Percentiles rank a stretch among this genome's conserved stretches.
Conservation (phyloP, 2,113 vertebrate species). For the Zosterops lateralis region DNA sequence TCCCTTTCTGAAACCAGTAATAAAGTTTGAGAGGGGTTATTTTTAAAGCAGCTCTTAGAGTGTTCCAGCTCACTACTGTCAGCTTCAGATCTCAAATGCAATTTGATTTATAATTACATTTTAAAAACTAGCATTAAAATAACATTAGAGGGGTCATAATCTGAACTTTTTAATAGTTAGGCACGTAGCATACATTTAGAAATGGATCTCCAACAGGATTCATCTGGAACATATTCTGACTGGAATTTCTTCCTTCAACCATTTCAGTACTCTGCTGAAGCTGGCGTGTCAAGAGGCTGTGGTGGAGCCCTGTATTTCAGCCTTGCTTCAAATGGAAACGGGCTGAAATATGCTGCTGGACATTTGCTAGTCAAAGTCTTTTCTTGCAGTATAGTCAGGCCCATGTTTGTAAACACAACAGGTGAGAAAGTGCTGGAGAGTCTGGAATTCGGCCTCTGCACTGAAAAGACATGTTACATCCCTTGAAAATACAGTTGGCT, state of each 20-base stretch:
- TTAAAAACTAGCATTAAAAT: constrained; percentile 77
- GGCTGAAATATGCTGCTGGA: neutral
- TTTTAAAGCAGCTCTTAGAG: constrained; percentile 70
- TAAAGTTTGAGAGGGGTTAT: constrained; percentile 75
- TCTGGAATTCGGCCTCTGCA: neutral
- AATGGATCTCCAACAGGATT: constrained; percentile 44
- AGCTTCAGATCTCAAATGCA: constrained; percentile 69
- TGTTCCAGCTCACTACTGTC: constrained; percentile 69
- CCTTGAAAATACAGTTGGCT: neutral
- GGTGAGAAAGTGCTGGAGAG: neutral
- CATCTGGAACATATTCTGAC: constrained; percentile 26
- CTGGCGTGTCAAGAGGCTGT: neutral
- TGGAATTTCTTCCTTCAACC: neutral
- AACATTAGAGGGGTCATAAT: constrained; percentile 69
- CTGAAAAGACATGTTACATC: neutral
- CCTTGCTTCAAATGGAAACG: neutral
- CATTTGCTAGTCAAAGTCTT: neutral
- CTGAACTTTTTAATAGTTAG: constrained; percentile 60
- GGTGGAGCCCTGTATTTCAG: neutral
- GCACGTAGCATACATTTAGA: constrained; percentile 48
- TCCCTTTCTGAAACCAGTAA: constrained; percentile 60
- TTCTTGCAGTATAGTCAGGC: neutral
- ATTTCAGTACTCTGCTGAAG: neutral
- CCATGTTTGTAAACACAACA: neutral
- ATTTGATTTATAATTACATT: constrained; percentile 82